A percentile compares a stretch with the other conserved stretches of the same genome.
Conservation (phyloP, 2,888 invertebrate genomes). For the Mesorhabditis sp. region DNA sequence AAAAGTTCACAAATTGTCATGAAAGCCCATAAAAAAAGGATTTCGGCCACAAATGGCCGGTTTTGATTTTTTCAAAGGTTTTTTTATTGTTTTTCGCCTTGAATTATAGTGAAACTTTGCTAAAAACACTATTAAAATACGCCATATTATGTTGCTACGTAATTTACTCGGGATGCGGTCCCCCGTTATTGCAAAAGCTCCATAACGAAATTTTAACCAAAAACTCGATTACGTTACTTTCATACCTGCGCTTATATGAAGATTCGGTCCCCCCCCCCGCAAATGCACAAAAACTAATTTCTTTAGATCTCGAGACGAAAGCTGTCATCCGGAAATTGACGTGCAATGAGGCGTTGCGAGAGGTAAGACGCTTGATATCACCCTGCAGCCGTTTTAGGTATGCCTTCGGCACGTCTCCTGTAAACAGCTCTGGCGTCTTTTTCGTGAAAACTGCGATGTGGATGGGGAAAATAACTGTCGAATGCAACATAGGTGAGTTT, state of each 20-base stretch:
- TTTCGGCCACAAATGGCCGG: too few species aligned
- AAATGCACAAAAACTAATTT: background rate
- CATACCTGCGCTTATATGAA: background rate
- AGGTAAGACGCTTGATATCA: slow-evolving; percentile 11
- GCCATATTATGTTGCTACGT: too few species aligned
- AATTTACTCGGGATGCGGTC: too few species aligned
- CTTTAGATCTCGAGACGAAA: slow-evolving; percentile 18
- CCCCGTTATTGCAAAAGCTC: too few species aligned
- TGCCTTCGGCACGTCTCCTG: slow-evolving; percentile 54
- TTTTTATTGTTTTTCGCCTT: too few species aligned
- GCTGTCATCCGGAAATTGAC: slow-evolving; percentile 26
- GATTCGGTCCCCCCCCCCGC: background rate
- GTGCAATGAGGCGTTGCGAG: slow-evolving; percentile 48
- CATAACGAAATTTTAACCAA: background rate
- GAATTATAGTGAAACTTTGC: too few species aligned
- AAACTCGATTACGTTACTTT: background rate
- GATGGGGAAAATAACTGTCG: slow-evolving; percentile 52
- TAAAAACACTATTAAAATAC: too few species aligned
- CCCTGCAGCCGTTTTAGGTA: slow-evolving; percentile 12
- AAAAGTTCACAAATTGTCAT: too few species aligned
- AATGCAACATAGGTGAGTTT: slow-evolving; percentile 43
- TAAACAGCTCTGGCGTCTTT: slow-evolving; percentile 51
- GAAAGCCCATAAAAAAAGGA: too few species aligned
- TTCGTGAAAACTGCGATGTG: slow-evolving; percentile 50
- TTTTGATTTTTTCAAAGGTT: background rate